Percentiles rank a stretch among this genome's conserved stretches.
phyloP scores from a whole-genome alignment of 2,797 vertebrate species.

The Siniperca undulata region DNA sequence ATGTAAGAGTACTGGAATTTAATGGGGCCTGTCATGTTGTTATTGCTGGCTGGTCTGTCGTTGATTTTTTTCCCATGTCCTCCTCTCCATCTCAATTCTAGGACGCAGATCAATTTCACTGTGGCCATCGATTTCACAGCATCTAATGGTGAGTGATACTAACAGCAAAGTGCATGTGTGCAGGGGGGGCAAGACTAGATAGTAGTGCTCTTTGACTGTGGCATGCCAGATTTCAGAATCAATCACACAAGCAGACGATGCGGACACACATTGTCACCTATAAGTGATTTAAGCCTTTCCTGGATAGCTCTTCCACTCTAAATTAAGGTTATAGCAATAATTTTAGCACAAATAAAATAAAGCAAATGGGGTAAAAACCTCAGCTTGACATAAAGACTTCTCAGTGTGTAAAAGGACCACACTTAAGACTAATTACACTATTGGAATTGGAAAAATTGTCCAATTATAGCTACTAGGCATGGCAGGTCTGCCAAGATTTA shows the following conservation, averaged over 20 bases:
- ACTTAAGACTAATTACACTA: constrained; percentile 48
- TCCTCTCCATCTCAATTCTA: constrained; percentile 69
- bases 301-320: not conserved
- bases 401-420: constrained; percentile 20
- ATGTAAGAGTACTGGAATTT: constrained; percentile 25
- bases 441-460: not conserved
- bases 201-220: constrained; percentile 54
- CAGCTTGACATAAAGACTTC: constrained; percentile 6
- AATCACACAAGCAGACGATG: constrained; percentile 37
- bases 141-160: constrained; percentile 93
- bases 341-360: constrained; percentile 27
- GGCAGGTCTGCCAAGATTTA: not conserved
- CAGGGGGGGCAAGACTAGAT: constrained; percentile 41
- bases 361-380: constrained; percentile 11
- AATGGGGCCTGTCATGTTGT: constrained; percentile 44
- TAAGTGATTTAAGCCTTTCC: constrained; percentile 22
- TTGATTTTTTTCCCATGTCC: constrained; percentile 49
- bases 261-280: not conserved
- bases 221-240: constrained; percentile 54
- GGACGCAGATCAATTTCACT: constrained; percentile 98
- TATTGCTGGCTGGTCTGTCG: constrained; percentile 40
- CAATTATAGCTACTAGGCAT: not conserved
- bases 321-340: constrained; percentile 13
- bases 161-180: constrained; percentile 29
- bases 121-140: constrained; percentile 98